Percentiles rank a stretch among this genome's conserved stretches.
Evolutionary conservation across 1,140 invertebrate genomes (phyloP).

Genomic region (Melitaea cinxia): DNA sequence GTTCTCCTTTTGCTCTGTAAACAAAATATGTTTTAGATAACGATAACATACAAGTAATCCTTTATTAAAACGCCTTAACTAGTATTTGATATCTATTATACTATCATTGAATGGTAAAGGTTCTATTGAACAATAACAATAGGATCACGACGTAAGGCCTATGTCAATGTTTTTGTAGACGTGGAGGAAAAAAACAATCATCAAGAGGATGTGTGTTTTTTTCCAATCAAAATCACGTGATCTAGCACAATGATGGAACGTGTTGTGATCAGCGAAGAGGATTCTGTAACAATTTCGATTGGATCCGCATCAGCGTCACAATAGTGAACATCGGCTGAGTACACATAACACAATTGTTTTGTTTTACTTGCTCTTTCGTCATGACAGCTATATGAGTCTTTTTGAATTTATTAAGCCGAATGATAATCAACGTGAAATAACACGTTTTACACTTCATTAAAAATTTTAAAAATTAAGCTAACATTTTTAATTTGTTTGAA

Average conservation of each 20-base stretch:
- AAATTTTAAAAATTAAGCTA: neutral
- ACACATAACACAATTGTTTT: conserved; percentile 58
- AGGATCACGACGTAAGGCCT: neutral
- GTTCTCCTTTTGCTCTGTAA: conserved; percentile 64
- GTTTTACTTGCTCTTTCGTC: conserved; percentile 55
- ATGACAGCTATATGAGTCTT: conserved; percentile 40
- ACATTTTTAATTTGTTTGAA: too few relatives aligned
- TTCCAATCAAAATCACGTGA: conserved; percentile 9
- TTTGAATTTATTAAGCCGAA: conserved; percentile 1
- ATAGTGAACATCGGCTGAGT: conserved; percentile 54
- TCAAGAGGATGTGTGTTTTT: conserved; percentile 7
- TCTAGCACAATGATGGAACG: conserved; percentile 25
- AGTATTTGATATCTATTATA: neutral
- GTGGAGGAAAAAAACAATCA: conserved; percentile 17
- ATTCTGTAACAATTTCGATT: conserved; percentile 60
- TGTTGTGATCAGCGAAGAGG: conserved; percentile 34
- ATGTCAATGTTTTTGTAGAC: conserved; percentile 1
- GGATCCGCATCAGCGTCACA: conserved; percentile 52
- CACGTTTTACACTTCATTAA: neutral
- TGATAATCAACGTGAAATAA: neutral
- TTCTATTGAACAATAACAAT: neutral
- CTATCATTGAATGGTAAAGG: neutral
- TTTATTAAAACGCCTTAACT: too few relatives aligned
- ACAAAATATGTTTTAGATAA: conserved; percentile 33
- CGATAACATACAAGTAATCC: neutral